A percentile compares a stretch with the other conserved stretches of the same genome.
Evolutionary conservation across 2,113 vertebrate species (phyloP).

Genomic region (Cariama cristata): DNA sequence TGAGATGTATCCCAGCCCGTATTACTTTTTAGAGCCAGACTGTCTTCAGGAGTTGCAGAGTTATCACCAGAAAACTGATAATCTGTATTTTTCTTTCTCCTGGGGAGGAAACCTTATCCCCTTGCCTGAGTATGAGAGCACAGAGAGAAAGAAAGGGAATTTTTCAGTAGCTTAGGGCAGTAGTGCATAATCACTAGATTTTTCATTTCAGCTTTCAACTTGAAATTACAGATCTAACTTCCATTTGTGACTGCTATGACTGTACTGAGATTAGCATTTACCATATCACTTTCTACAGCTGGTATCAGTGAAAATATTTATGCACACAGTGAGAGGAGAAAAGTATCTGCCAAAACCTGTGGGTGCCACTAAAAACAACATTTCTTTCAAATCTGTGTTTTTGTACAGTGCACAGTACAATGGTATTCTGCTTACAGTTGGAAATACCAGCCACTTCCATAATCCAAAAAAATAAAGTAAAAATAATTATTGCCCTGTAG

Average conservation of each 20-base stretch:
- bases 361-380: constrained; percentile 60
- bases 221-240: constrained; percentile 66
- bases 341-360: constrained; percentile 65
- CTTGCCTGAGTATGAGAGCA: not conserved
- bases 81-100: constrained; percentile 31
- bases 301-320: constrained; percentile 70
- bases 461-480: not conserved
- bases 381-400: constrained; percentile 41
- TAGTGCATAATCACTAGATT: constrained; percentile 58
- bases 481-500: not conserved
- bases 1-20: not conserved
- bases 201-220: constrained; percentile 59
- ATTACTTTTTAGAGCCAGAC: not conserved
- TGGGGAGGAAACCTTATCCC: constrained; percentile 19
- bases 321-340: constrained; percentile 51
- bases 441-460: not conserved
- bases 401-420: constrained; percentile 18
- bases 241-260: constrained; percentile 61
- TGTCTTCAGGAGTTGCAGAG: not conserved
- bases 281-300: constrained; percentile 63
- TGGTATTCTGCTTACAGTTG: not conserved
- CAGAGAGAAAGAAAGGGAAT: not conserved
- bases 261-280: constrained; percentile 68
- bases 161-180: constrained; percentile 43
- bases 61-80: constrained; percentile 31